Base-by-base conservation (phyloP, 2,113 vertebrate genomes). In the Ranitomeya imitator region DNA sequence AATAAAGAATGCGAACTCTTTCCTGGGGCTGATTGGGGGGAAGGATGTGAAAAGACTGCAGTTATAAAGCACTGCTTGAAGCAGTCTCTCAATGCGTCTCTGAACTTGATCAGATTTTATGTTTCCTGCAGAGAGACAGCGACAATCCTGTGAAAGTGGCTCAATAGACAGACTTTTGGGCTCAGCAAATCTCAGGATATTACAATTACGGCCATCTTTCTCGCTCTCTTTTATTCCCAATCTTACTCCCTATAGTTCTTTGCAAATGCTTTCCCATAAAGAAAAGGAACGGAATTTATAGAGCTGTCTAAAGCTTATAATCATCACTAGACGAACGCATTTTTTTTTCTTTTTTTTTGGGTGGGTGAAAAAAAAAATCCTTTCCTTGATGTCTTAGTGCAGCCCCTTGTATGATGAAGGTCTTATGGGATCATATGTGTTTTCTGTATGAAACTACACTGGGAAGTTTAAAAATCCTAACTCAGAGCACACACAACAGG, bases 41-140 rank as follows among this genome's bases (percentile, higher is more conserved):
- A 93, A 93, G 93, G 93, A 94, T 94, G 95, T 95, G 95, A 97
- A 97, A 95, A 95, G 93, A 92, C 93, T 93, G 95, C 93, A 93
- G 96, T 96, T 97, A 96, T 94, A 97, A 97, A 97, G 96, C 96
- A 91, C 96, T 94, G 96, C 96, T 97, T 96, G 95, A 96, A 96
- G 95, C 92, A 52, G 86, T 92, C 94, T 95, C 95, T 97, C 95
- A 94, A 90, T 93, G 95, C 94, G 96, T 94, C 97, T 98, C 95
- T 98, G 97, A 98, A 98, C 97, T 97, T 97, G 97, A 98, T 98
- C 97, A 97, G 97, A 97, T 96, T 96, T 94, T 96, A 93, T 94
- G 96, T 96, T 97, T 98, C 97, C 97, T 97, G 97, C 96, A 96
- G 96, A 93, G 97, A 97, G 96, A 95, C 95, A 95, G 96, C 95